Conservation (phyloP, 2,797 vertebrate genomes). For the Todus mexicanus region DNA sequence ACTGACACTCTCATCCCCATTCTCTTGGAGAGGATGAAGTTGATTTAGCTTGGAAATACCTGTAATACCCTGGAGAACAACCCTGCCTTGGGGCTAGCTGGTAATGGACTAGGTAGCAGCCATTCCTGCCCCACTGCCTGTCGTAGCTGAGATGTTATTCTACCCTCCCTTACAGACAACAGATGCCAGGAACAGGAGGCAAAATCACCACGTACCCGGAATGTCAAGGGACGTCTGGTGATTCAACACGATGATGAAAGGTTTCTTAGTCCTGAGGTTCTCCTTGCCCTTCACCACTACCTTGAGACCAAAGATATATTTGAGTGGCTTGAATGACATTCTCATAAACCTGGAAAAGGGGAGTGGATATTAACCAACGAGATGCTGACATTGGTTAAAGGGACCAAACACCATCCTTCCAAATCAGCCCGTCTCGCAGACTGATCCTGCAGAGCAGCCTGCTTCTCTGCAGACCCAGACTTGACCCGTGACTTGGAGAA, state of each 20-base stretch:
- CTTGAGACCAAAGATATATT: slow-evolving; percentile 76
- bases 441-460: not conserved
- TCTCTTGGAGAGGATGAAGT: not conserved
- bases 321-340: slow-evolving; percentile 8
- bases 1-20: not conserved
- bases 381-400: not conserved
- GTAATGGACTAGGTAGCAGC: not conserved
- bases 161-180: not conserved
- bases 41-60: not conserved
- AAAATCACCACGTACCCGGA: slow-evolving; percentile 62
- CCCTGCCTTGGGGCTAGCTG: not conserved
- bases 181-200: not conserved
- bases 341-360: not conserved
- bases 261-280: slow-evolving; percentile 73
- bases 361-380: not conserved
- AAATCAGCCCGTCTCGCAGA: not conserved
- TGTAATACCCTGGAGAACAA: not conserved
- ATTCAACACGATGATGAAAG: slow-evolving; percentile 77
- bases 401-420: not conserved
- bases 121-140: not conserved
- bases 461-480: not conserved
- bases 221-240: slow-evolving; percentile 80
- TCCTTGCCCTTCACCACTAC: slow-evolving; percentile 76
- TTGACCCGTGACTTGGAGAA: not conserved
- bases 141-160: not conserved